Evolutionary conservation across 2,113 vertebrate genomes (phyloP), one percentile per base, ranked within the genome.

Genomic region (Melospiza georgiana): DNA sequence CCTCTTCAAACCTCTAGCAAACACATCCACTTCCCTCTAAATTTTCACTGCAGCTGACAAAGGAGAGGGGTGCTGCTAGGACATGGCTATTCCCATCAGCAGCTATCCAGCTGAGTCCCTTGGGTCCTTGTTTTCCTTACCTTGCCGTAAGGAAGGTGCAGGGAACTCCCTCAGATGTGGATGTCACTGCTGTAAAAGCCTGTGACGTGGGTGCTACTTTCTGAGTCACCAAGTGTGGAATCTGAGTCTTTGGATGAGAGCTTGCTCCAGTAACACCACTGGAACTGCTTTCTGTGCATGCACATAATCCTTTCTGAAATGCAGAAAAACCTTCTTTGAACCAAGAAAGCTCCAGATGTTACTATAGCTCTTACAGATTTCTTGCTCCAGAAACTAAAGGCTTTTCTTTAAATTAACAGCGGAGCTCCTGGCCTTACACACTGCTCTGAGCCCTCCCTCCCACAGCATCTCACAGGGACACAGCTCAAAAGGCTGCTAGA

Each of bases 81-180:
- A 33, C 12, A 14, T 0, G 0, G 13, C 30, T 73, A 61, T 37
- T 52, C 31, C 71, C 52, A 68, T 8, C 63, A 65, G 58, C 71
- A 75, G 39, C 43, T 67, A 20, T 27, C 24, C 27, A 39, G 41
- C 28, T 35, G 58, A 44, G 22, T 41, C 39, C 0, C 0, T 22
- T 5, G 1, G 27, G 35, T 54, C 28, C 54, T 43, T 0, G 0
- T 79, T 92, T 83, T 90, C 30, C 44, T 49, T 43, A 31, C 5
- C n/a, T 67, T 67, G 31, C 49, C 3, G 0, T 8, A 69, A 58
- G 48, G 79, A 90, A 66, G 49, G 39, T 25, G 41, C 30, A 35
- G 30, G 23, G 79, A 83, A 43, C 44, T 35, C 2, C 1, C 20
- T 57, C 49, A 65, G 49, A 25, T 46, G n/a, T 25, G 55, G 46